A percentile compares a stretch with the other conserved stretches of the same genome.
Evolutionary conservation across 2,797 vertebrate species (phyloP).

Genomic region (Tauraco hartlaubi): DNA sequence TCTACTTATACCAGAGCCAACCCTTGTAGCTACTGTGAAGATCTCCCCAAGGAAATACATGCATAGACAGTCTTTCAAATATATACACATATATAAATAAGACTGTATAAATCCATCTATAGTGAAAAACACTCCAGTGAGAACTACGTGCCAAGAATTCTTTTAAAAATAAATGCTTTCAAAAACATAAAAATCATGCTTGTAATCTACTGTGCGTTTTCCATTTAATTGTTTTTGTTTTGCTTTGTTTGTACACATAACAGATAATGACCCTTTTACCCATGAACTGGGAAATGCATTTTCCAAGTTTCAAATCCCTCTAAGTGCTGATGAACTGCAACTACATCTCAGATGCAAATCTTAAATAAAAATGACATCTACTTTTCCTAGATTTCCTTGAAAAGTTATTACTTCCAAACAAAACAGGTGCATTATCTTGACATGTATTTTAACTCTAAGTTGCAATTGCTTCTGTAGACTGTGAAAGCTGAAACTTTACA

Average conservation of each 20-base stretch:
- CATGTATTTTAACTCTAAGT: slow-evolving; percentile 38
- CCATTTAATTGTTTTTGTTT: neutral
- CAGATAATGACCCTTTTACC: neutral
- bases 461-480: slow-evolving; percentile 38
- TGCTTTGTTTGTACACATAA: neutral
- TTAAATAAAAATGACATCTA: slow-evolving; percentile 38
- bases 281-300: neutral
- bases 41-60: slow-evolving; percentile 44
- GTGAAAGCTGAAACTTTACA: slow-evolving; percentile 25
- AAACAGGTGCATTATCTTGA: slow-evolving; percentile 11
- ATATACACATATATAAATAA: slow-evolving; percentile 15
- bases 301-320: slow-evolving; percentile 29
- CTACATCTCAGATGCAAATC: slow-evolving; percentile 27
- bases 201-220: neutral
- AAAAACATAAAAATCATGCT: neutral
- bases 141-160: neutral
- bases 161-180: slow-evolving; percentile 21
- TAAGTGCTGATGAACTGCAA: slow-evolving; percentile 12
- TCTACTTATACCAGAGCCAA: slow-evolving; percentile 42
- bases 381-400: neutral
- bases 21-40: slow-evolving; percentile 33
- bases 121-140: neutral
- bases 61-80: slow-evolving; percentile 13
- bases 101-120: neutral
- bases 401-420: slow-evolving; percentile 33